A percentile compares a stretch with the other conserved stretches of the same genome.
Conservation (phyloP, 2,888 invertebrate species). For the Drosophila pegasa region DNA sequence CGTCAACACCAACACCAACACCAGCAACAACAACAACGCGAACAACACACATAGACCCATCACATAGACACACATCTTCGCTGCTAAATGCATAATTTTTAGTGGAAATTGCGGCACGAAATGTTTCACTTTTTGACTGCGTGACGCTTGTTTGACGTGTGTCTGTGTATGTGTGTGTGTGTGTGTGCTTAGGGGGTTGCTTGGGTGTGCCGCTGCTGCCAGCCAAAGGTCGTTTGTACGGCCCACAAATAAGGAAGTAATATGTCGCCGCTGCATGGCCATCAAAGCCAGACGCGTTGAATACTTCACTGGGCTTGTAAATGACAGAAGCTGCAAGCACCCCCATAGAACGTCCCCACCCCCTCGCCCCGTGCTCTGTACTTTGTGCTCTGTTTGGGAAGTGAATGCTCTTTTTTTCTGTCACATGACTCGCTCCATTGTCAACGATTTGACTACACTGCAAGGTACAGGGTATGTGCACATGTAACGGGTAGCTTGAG, state of each 20-base stretch:
- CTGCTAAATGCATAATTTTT: conserved; percentile 63
- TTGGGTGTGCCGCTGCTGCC: conserved; percentile 24
- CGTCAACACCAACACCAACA: conserved; percentile 11
- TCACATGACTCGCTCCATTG: conserved; percentile 43
- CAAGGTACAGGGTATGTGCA: background rate
- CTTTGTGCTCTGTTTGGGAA: conserved; percentile 23
- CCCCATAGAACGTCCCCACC: background rate
- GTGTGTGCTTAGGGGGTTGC: conserved; percentile 9
- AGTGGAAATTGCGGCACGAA: conserved; percentile 60
- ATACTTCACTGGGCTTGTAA: conserved; percentile 47
- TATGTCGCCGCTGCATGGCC: conserved; percentile 74
- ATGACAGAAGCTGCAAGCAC: conserved; percentile 27
- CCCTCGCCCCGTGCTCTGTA: no score
- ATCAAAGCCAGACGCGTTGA: conserved; percentile 73
- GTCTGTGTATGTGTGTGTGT: background rate
- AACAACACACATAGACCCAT: background rate
- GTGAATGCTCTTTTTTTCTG: conserved; percentile 45
- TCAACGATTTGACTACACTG: conserved; percentile 28
- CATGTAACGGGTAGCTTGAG: background rate
- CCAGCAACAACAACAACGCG: conserved; percentile 12
- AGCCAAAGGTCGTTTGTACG: conserved; percentile 62
- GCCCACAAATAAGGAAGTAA: conserved; percentile 82
- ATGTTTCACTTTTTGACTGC: conserved; percentile 66
- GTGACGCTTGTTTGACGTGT: conserved; percentile 21
- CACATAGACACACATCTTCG: conserved; percentile 10